phyloP scores from a whole-genome alignment of 2,113 vertebrate genomes.

The Panthera tigris region DNA sequence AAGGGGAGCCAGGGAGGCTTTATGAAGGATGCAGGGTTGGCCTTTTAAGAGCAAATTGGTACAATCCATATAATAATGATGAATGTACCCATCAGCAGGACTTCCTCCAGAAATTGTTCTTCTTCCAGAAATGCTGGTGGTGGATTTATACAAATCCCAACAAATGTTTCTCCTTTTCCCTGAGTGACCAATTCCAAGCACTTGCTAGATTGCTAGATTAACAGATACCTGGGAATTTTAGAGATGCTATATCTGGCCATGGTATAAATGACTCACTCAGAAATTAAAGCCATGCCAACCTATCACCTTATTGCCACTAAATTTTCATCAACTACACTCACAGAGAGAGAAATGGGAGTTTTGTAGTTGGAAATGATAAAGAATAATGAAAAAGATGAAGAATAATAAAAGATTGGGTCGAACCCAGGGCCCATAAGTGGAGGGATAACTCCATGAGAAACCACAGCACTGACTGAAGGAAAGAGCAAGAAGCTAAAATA shows the following conservation, averaged over 20 bases:
- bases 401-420: not conserved
- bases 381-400: not conserved
- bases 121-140: not conserved
- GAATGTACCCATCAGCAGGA: too few relatives aligned
- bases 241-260: not conserved
- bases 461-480: not conserved
- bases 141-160: not conserved
- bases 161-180: not conserved
- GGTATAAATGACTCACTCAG: not conserved
- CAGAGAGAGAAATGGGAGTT: not conserved
- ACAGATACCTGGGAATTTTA: not conserved
- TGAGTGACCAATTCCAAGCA: not conserved
- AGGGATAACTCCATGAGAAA: not conserved
- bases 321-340: not conserved
- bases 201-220: not conserved
- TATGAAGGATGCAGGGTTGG: not conserved
- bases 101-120: not conserved
- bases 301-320: not conserved
- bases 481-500: not conserved
- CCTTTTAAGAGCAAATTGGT: not conserved
- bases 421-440: not conserved
- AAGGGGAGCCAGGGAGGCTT: not conserved
- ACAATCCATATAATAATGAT: not conserved
- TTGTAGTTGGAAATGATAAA: not conserved
- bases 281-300: not conserved